phyloP scores from a whole-genome alignment of 2,888 invertebrate genomes.

The Germaria angustata region DNA sequence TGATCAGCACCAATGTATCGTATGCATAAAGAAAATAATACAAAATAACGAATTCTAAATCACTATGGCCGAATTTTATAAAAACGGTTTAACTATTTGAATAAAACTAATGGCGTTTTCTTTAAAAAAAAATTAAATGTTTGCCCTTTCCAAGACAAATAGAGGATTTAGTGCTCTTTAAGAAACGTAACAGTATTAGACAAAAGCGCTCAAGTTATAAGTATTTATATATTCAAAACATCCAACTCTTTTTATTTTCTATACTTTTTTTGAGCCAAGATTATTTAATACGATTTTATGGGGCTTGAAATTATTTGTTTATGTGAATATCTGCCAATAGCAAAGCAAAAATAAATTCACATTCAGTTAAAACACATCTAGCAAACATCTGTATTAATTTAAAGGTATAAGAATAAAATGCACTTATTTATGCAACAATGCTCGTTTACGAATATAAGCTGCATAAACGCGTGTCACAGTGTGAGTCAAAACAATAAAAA shows the following conservation, averaged over 20 bases:
- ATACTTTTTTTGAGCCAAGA: not conserved
- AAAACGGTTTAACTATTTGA: too few relatives aligned
- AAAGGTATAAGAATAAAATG: not conserved
- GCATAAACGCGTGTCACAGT: not conserved
- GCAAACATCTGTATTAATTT: not conserved
- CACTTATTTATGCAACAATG: not conserved
- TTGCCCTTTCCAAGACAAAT: too few relatives aligned
- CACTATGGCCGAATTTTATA: too few relatives aligned
- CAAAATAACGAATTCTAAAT: too few relatives aligned
- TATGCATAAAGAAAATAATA: too few relatives aligned
- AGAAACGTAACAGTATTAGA: too few relatives aligned
- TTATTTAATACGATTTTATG: slow-evolving; percentile 9
- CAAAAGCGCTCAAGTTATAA: too few relatives aligned
- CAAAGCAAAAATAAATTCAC: not conserved
- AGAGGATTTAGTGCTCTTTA: too few relatives aligned
- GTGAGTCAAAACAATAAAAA: not conserved
- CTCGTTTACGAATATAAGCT: not conserved
- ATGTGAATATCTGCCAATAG: slow-evolving; percentile 16
- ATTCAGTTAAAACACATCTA: not conserved
- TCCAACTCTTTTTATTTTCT: not conserved
- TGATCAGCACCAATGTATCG: too few relatives aligned
- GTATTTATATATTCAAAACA: not conserved
- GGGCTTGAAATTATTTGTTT: not conserved
- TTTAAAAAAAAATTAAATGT: too few relatives aligned
- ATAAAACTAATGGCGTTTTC: too few relatives aligned